phyloP scores from a whole-genome alignment of 2,113 vertebrate species.

The Platycercus adscitus region DNA sequence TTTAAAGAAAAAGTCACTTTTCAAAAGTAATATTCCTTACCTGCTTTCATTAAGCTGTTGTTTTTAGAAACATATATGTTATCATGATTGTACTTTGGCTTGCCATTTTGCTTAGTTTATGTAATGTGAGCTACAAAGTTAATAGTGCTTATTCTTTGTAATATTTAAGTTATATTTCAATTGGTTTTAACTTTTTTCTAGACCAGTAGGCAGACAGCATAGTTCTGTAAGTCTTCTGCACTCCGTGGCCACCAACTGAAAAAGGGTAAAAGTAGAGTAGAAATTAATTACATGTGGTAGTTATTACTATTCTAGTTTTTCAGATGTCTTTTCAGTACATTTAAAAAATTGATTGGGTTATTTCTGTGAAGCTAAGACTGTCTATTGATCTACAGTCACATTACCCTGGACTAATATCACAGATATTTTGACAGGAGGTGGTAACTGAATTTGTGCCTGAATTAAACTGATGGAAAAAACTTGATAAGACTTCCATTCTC shows the following conservation, averaged over 20 bases:
- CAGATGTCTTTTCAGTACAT: conserved; percentile 16
- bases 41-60: background rate
- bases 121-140: background rate
- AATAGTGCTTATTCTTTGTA: background rate
- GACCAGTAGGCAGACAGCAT: background rate
- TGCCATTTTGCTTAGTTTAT: background rate
- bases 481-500: conserved; percentile 9
- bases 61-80: background rate
- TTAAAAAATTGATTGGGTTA: conserved; percentile 7
- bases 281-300: background rate
- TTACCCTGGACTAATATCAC: conserved; percentile 4
- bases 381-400: conserved; percentile 1
- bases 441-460: conserved; percentile 47
- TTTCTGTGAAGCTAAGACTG: conserved; percentile 2
- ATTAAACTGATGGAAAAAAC: conserved; percentile 16
- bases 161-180: conserved; percentile 2
- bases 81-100: background rate
- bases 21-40: background rate
- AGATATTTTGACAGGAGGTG: background rate
- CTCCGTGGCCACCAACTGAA: background rate
- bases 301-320: conserved; percentile 1
- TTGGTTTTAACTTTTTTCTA: background rate
- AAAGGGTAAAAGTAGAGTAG: background rate
- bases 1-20: background rate
- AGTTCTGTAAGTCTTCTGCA: background rate